These are phyloP conservation scores for Parnassius mnemosyne DNA, from an alignment of 2,888 invertebrate species.

Conservation along the genomic window DNA sequence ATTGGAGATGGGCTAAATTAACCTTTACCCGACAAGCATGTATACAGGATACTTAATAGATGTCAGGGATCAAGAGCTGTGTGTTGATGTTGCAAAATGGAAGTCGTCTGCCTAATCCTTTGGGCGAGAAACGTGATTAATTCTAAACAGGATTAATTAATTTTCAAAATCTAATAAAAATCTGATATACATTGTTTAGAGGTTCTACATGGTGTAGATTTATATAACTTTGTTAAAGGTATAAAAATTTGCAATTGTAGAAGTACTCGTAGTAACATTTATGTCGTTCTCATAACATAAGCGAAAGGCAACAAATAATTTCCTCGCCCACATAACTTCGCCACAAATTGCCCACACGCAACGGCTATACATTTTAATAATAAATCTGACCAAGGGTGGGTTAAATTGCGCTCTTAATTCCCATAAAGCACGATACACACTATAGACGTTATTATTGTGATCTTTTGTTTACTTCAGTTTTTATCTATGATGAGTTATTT, in stretches of 20 bases:
- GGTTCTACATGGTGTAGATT: too few relatives aligned
- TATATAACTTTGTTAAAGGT: neutral
- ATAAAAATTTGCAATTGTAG: neutral
- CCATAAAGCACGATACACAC: conserved; percentile 12
- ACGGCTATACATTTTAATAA: conserved; percentile 19
- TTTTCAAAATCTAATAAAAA: too few relatives aligned
- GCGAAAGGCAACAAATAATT: conserved; percentile 1
- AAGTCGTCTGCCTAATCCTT: too few relatives aligned
- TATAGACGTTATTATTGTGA: conserved; percentile 8
- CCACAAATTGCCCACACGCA: conserved; percentile 21
- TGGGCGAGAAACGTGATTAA: too few relatives aligned
- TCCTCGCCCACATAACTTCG: conserved; percentile 6
- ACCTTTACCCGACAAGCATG: too few relatives aligned
- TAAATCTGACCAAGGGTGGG: conserved; percentile 22
- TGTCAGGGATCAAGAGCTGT: too few relatives aligned
- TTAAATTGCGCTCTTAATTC: conserved; percentile 19
- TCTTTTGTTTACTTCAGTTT: conserved; percentile 4
- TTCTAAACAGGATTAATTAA: too few relatives aligned
- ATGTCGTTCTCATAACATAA: too few relatives aligned
- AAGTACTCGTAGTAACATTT: neutral
- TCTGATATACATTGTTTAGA: too few relatives aligned
- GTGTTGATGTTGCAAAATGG: too few relatives aligned
- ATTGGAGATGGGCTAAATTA: too few relatives aligned
- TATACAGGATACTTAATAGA: too few relatives aligned
- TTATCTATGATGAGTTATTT: neutral